Conservation (phyloP, 2,113 vertebrate species). For the Pungitius pungitius region DNA sequence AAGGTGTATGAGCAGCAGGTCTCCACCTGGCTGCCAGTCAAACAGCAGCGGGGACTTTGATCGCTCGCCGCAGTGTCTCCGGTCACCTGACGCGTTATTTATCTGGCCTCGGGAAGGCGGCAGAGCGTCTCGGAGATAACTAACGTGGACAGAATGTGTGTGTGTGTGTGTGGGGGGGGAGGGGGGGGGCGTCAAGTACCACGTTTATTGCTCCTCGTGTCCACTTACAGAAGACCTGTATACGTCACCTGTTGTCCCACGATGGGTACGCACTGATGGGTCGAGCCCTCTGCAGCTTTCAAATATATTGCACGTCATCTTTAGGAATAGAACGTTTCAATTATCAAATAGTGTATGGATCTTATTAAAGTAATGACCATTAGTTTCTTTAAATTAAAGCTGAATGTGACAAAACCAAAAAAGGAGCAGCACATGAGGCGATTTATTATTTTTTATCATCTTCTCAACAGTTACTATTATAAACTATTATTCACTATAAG, state of each 20-base stretch:
- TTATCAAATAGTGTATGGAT: not conserved
- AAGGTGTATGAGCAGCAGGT: constrained; percentile 57
- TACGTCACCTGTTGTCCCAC: constrained; percentile 8
- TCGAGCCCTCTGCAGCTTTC: not conserved
- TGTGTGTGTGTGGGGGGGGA: not conserved
- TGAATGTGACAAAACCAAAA: not conserved
- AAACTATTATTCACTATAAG: too few relatives aligned
- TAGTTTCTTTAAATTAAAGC: not conserved
- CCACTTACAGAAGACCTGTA: not conserved
- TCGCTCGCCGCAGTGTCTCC: constrained; percentile 67
- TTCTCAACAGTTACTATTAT: too few relatives aligned
- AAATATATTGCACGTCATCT: not conserved
- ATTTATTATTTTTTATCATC: too few relatives aligned
- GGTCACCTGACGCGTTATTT: constrained; percentile 68
- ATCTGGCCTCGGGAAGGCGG: constrained; percentile 50
- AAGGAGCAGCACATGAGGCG: too few relatives aligned
- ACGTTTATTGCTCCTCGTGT: not conserved
- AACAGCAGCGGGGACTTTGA: constrained; percentile 57
- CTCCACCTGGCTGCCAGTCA: constrained; percentile 58
- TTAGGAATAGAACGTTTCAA: not conserved
- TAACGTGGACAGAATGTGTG: constrained; percentile 13
- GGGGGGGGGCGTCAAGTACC: not conserved
- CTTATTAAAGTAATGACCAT: not conserved
- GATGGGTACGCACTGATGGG: not conserved
- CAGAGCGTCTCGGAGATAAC: constrained; percentile 32